A percentile compares a stretch with the other conserved stretches of the same genome.
phyloP scores from a whole-genome alignment of 2,113 vertebrate genomes.

The Callocephalon fimbriatum region DNA sequence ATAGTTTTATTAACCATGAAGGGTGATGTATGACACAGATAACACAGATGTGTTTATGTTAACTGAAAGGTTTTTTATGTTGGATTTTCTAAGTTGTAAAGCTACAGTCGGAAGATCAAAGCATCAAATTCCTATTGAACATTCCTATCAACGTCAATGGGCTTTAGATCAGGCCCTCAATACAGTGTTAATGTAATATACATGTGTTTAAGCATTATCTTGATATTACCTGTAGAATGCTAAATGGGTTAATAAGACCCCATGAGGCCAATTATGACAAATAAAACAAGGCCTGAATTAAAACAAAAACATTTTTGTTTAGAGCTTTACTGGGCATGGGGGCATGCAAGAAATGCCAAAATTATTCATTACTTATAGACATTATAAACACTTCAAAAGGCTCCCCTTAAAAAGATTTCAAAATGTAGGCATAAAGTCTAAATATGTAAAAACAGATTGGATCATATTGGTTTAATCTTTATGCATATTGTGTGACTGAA shows the following conservation, averaged over 20 bases:
- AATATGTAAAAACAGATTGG: neutral
- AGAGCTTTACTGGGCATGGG: neutral
- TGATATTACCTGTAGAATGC: neutral
- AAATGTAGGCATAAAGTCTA: neutral
- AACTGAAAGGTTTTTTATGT: neutral
- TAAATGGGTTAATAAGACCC: neutral
- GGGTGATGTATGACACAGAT: neutral
- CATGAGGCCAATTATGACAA: neutral
- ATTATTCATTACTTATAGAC: neutral
- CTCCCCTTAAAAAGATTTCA: neutral
- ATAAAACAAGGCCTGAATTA: neutral
- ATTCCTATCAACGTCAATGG: neutral
- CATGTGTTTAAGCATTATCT: neutral
- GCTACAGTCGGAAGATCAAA: neutral
- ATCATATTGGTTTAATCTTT: neutral
- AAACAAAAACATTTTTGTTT: neutral
- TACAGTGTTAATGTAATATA: neutral
- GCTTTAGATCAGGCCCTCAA: constrained; percentile 13
- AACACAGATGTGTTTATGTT: neutral
- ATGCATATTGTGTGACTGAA: neutral
- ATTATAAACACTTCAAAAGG: neutral
- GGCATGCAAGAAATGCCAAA: neutral
- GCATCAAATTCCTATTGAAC: neutral
- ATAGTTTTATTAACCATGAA: neutral
- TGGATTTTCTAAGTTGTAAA: neutral